These are phyloP conservation scores for Acanthoscelides obtectus DNA, from an alignment of 2,888 invertebrate species.

Conservation along the genomic window DNA sequence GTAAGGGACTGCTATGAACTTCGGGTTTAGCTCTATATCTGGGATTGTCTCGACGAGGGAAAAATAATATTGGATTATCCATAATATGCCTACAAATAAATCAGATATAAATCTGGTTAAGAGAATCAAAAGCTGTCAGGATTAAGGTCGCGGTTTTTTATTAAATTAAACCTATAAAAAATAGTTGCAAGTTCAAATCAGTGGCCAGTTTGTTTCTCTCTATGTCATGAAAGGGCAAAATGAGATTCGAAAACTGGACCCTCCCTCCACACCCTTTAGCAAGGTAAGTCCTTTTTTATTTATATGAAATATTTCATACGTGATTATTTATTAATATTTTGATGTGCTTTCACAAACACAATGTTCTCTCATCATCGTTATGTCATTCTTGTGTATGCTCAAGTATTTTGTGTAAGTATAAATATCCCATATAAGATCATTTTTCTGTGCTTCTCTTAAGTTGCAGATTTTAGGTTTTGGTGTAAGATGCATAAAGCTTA, in stretches of 20 bases:
- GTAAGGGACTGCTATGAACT: too few species aligned
- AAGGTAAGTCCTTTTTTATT: constrained; percentile 2
- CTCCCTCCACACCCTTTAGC: background rate
- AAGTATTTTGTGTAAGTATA: too few species aligned
- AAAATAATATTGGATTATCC: background rate
- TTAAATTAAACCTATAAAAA: background rate
- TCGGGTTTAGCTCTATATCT: background rate
- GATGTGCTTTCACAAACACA: too few species aligned
- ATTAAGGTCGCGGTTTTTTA: background rate
- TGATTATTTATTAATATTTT: too few species aligned
- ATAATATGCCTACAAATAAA: background rate
- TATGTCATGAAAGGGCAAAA: background rate
- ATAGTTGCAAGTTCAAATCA: background rate
- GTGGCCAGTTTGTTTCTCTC: background rate
- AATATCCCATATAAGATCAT: background rate
- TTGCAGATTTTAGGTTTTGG: too few species aligned
- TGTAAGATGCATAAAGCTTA: too few species aligned
- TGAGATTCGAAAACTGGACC: constrained; percentile 1
- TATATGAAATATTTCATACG: too few species aligned
- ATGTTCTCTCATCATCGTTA: too few species aligned
- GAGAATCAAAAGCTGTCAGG: background rate
- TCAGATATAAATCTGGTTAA: background rate
- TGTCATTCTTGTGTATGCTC: too few species aligned
- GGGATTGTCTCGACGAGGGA: background rate
- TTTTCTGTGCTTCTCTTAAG: too few species aligned